Evolutionary conservation across 2,888 invertebrate species (phyloP).

Genomic region (Bembecia ichneumoniformis): DNA sequence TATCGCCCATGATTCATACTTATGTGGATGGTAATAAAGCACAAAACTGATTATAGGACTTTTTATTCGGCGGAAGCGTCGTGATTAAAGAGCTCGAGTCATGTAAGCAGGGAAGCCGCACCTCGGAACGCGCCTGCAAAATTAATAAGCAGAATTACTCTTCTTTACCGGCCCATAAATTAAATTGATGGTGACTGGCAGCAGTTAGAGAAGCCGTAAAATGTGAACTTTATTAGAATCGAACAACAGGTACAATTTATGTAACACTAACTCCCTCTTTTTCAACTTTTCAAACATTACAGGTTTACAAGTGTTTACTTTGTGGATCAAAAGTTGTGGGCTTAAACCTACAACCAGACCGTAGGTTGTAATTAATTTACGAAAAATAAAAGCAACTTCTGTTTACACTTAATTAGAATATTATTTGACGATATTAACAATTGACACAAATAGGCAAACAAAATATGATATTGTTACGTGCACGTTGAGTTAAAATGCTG

Average conservation of each 20-base stretch:
- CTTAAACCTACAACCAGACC: too few species aligned
- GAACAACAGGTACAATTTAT: slow-evolving; percentile 29
- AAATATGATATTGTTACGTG: too few species aligned
- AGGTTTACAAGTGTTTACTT: too few species aligned
- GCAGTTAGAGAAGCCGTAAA: slow-evolving; percentile 52
- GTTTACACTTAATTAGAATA: too few species aligned
- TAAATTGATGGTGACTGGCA: slow-evolving; percentile 56
- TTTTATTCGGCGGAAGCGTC: slow-evolving; percentile 13
- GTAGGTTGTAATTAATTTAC: too few species aligned
- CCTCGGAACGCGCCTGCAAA: slow-evolving; percentile 44
- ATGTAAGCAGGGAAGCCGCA: slow-evolving; percentile 50
- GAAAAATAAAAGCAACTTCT: too few species aligned
- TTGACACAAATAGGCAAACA: too few species aligned
- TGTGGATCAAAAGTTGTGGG: too few species aligned
- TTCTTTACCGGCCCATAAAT: slow-evolving; percentile 60
- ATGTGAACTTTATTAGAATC: slow-evolving; percentile 46
- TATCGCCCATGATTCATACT: background rate
- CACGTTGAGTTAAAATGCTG: too few species aligned
- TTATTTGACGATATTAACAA: too few species aligned
- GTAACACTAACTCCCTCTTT: background rate
- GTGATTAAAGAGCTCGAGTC: slow-evolving; percentile 34
- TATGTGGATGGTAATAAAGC: slow-evolving; percentile 11
- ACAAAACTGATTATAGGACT: slow-evolving; percentile 25
- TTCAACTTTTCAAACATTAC: too few species aligned
- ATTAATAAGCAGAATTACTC: slow-evolving; percentile 66